phyloP scores from a whole-genome alignment of 2,113 vertebrate species.

The Chlorocebus sabaeus region DNA sequence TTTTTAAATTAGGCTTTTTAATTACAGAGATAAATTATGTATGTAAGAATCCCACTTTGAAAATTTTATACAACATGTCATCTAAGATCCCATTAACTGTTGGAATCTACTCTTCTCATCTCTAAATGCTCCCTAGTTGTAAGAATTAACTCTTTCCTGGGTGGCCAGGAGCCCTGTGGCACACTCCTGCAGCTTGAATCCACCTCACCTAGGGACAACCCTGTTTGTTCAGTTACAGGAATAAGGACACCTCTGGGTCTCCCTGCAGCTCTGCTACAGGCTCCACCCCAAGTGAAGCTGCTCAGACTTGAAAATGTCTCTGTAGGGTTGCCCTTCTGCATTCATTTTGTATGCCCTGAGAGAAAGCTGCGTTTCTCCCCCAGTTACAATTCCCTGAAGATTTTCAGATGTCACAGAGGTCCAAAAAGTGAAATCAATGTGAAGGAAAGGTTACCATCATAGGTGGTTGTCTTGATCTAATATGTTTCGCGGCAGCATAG shows the following conservation, averaged over 20 bases:
- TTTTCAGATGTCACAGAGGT: not conserved
- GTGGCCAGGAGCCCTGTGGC: not conserved
- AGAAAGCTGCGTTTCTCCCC: not conserved
- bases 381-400: not conserved
- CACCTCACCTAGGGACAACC: not conserved
- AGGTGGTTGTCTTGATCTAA: not conserved
- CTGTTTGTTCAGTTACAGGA: not conserved
- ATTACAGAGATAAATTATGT: slow-evolving; percentile 74
- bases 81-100: slow-evolving; percentile 40
- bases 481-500: not conserved
- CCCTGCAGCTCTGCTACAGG: not conserved
- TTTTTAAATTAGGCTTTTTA: slow-evolving; percentile 77
- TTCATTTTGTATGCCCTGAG: not conserved
- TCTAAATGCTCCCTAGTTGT: not conserved
- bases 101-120: slow-evolving; percentile 15
- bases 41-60: slow-evolving; percentile 70
- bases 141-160: slow-evolving; percentile 46
- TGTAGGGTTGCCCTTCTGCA: fast-evolving
- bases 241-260: too few species aligned
- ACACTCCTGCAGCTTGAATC: not conserved
- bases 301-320: not conserved
- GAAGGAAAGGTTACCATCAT: not conserved
- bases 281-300: fast-evolving
- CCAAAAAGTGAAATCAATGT: not conserved
- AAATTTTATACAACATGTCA: slow-evolving; percentile 43